Conservation (phyloP, 2,888 invertebrate genomes). For the Heliconius ethilla region DNA sequence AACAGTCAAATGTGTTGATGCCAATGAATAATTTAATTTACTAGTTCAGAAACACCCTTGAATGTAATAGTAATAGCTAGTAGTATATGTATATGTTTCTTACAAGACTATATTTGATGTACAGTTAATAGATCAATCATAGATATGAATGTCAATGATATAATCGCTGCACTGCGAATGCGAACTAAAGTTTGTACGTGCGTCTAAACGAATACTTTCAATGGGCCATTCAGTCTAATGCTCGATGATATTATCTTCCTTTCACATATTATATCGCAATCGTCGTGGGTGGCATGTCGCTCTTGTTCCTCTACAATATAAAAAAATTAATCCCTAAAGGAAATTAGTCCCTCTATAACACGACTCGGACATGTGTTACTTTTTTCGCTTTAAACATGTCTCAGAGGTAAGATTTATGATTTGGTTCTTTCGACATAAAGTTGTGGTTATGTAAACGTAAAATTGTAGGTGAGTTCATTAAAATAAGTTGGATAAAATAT, state of each 20-base stretch:
- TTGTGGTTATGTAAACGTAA: constrained; percentile 69
- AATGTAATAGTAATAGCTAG: too few relatives aligned
- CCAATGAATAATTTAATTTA: too few relatives aligned
- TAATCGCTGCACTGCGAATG: constrained; percentile 32
- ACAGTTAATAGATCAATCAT: constrained; percentile 14
- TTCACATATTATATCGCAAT: constrained; percentile 51
- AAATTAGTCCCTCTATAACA: constrained; percentile 81
- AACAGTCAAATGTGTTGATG: too few relatives aligned
- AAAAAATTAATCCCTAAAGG: constrained; percentile 68
- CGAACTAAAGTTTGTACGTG: constrained; percentile 33
- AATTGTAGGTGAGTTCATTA: constrained; percentile 54
- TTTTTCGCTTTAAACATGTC: constrained; percentile 79
- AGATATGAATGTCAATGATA: constrained; percentile 26
- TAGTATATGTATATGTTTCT: neutral
- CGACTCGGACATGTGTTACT: constrained; percentile 78
- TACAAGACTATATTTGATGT: neutral
- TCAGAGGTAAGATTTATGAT: constrained; percentile 73
- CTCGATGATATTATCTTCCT: constrained; percentile 44
- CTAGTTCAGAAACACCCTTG: too few relatives aligned
- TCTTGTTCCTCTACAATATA: constrained; percentile 63
- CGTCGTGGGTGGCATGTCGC: constrained; percentile 76
- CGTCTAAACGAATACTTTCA: constrained; percentile 40
- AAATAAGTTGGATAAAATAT: constrained; percentile 46
- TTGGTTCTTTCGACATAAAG: constrained; percentile 68
- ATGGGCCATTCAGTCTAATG: constrained; percentile 46